A percentile compares a stretch with the other conserved stretches of the same genome.
These are phyloP conservation scores for Microtus montanus DNA, from an alignment of 2,113 vertebrate genomes.

Conservation along the genomic window DNA sequence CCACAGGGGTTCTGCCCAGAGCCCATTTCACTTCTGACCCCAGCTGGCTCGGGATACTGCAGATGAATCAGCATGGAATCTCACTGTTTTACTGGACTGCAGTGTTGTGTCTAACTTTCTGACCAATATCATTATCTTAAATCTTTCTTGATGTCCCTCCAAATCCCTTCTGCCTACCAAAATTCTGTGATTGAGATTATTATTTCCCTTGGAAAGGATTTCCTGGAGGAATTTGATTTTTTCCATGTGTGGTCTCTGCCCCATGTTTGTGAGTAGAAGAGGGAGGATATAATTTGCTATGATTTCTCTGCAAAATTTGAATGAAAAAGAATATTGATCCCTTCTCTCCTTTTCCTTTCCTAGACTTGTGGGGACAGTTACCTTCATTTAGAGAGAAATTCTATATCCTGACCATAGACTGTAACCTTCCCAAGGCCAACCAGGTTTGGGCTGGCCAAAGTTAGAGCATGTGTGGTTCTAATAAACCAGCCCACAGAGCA, in stretches of 20 bases:
- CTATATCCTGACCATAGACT: background rate
- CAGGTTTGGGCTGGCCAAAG: background rate
- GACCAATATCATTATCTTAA: slow-evolving; percentile 65
- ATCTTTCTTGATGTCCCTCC: slow-evolving; percentile 76
- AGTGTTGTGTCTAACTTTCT: slow-evolving; percentile 54
- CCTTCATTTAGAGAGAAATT: slow-evolving; percentile 35
- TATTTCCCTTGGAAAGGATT: slow-evolving; percentile 67
- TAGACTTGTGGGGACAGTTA: background rate
- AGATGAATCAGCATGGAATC: slow-evolving; percentile 2
- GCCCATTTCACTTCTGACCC: background rate
- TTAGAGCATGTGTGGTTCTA: background rate
- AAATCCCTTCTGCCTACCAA: slow-evolving; percentile 59
- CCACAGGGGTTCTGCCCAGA: background rate
- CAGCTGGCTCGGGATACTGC: background rate
- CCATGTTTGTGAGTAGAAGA: slow-evolving; percentile 32
- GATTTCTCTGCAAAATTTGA: slow-evolving; percentile 50
- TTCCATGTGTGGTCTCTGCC: background rate
- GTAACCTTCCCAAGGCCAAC: background rate
- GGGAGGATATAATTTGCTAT: background rate
- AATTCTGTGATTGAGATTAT: slow-evolving; percentile 51
- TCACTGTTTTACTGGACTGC: slow-evolving; percentile 37
- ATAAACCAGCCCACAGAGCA: background rate
- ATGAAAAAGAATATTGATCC: background rate
- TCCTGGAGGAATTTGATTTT: slow-evolving; percentile 51
- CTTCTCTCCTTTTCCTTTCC: background rate